phyloP scores from a whole-genome alignment of 2,888 invertebrate species.

The Phymatocera aterrima region DNA sequence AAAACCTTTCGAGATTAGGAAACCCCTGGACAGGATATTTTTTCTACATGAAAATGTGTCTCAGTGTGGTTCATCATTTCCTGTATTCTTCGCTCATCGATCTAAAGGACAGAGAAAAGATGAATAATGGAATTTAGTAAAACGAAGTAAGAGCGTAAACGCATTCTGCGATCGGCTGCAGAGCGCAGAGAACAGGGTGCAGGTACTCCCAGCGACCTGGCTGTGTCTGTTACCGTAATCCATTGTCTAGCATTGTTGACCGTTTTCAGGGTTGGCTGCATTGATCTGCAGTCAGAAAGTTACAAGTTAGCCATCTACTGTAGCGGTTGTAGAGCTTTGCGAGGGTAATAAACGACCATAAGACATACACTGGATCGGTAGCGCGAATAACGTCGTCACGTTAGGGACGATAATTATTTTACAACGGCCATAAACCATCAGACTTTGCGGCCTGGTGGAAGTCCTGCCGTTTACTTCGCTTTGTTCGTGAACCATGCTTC shows the following conservation, averaged over 20 bases:
- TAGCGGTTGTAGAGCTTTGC: background rate
- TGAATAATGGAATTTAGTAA: background rate
- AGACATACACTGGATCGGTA: conserved; percentile 59
- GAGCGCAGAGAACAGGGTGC: too few species aligned
- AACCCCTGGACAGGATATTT: background rate
- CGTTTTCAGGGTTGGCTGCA: background rate
- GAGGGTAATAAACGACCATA: conserved; percentile 52
- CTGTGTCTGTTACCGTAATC: background rate
- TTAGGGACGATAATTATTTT: conserved; percentile 69
- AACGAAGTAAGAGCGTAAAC: background rate
- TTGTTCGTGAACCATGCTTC: conserved; percentile 42
- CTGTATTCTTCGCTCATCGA: too few species aligned
- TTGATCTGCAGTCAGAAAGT: background rate
- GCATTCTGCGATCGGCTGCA: background rate
- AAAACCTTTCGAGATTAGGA: background rate
- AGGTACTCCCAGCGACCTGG: background rate
- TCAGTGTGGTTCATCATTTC: background rate
- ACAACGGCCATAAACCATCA: conserved; percentile 63
- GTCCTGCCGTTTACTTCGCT: conserved; percentile 49
- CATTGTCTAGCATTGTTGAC: conserved; percentile 28
- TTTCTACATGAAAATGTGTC: background rate
- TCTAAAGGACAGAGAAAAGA: background rate
- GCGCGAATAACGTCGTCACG: conserved; percentile 70
- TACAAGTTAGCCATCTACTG: too few species aligned
- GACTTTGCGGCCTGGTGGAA: conserved; percentile 58